Evolutionary conservation across 2,113 vertebrate genomes (phyloP), one percentile per base, ranked within the genome.

Genomic region (Nerophis ophidion): DNA sequence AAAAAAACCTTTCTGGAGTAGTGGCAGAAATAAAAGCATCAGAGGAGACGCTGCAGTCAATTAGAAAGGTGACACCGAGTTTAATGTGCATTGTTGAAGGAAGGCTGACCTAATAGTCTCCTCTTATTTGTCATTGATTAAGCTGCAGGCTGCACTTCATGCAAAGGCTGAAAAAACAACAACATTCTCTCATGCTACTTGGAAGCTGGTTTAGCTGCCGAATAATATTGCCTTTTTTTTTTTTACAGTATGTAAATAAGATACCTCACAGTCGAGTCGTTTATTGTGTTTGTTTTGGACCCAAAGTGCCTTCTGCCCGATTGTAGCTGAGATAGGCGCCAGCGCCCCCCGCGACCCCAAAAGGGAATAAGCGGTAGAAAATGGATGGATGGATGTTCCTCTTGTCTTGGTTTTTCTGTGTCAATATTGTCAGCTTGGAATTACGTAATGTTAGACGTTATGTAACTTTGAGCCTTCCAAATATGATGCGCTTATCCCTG

Each of bases 231-330:
- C 15, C 71, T 61, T 26, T 26, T 26, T 26, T 26, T 48, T 69
- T 78, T 81, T 76, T 64, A 74, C 69, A 56, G 69, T 63, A 51
- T 79, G 66, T 78, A 73, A 57, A 71, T 71, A 63, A 35, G 63
- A 68, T 70, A 59, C 60, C 58, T 59, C 59, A 77, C 72, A 46
- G 8, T 12, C 17, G 36, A 71, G 68, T 78, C 63, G 53, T 49
- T 33, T 51, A 48, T 13, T 74, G 65, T 72, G 49, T 77, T 56
- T 56, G 19, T 56, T 56, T 56, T 19, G 38, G 36, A 19, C 54
- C 17, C 38, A 4, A 19, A n/a, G n/a, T n/a, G n/a, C n/a, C n/a
- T n/a, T n/a, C n/a, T n/a, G n/a, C n/a, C n/a, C n/a, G n/a, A n/a
- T n/a, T n/a, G n/a, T n/a, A n/a, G n/a, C n/a, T n/a, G n/a, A n/a